Base-by-base conservation (phyloP, 2,797 vertebrate genomes). In the Alauda arvensis region DNA sequence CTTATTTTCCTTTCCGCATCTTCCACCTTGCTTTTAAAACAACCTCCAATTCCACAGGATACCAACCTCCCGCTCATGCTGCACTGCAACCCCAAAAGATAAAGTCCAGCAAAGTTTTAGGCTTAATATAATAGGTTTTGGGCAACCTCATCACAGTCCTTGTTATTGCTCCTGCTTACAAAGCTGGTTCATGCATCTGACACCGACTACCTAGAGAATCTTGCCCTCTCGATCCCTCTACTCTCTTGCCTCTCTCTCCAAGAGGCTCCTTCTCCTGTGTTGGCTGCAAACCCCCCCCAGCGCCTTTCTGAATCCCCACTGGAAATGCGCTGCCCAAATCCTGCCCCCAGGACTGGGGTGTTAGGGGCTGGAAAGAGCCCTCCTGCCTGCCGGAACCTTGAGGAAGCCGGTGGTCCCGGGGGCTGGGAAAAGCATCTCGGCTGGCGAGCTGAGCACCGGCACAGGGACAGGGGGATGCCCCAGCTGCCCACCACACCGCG, bases 61-160 rank as follows among this genome's bases (percentile, higher is more conserved):
- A 43, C 65, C 48, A 40, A 7, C 19, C 21, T 18, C 26, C 42
- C 3, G 6, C 19, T 33, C 48, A 16, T 14, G 61, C 78, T 48
- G 84, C 69, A 17, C 37, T 28, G 85, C 89, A 80, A 74, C 66
- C 59, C 55, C 7, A 25, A 56, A 76, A 63, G 45, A 25, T 23
- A 17, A 91, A 94, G 94, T 94, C 85, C 55, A 6, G 70, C 59
- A 85, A 94, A 95, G 92, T 95, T 95, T 93, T 3, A 6, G 74
- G 74, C 55, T 90, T 52, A 71, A 93, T 71, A 43, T 28, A 1
- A 1, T 33, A 42, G 39, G 34, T 51, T 80, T 87, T 0, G 7
- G 69, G 61, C 24, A 56, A 79, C 16, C 12, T 60, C 53, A 9
- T 39, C 20, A 10, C 34, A 24, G 29, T 8, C 29, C 42, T 48